Conservation (phyloP, 2,113 vertebrate genomes). For the Synchiropus splendidus region DNA sequence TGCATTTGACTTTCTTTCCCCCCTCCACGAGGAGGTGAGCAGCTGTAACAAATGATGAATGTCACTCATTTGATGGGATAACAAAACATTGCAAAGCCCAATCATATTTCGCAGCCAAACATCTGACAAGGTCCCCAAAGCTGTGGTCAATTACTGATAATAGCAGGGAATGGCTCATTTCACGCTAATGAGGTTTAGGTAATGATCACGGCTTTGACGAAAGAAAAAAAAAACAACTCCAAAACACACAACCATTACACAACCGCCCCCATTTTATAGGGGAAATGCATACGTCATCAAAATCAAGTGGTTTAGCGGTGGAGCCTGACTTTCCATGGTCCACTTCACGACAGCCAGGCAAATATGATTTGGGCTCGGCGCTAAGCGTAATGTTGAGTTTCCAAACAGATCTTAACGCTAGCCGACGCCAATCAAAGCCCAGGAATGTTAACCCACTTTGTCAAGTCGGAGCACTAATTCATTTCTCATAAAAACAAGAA, state of each 20-base stretch:
- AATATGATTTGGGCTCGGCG: no score
- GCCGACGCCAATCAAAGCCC: slow-evolving; percentile 28
- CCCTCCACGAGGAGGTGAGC: slow-evolving; percentile 13
- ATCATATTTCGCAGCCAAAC: slow-evolving; percentile 32
- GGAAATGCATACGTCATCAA: no score
- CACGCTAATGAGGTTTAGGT: slow-evolving; percentile 46
- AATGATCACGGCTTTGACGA: slow-evolving; percentile 46
- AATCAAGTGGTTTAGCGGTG: no score
- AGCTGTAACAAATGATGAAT: slow-evolving; percentile 55
- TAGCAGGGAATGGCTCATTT: slow-evolving; percentile 40
- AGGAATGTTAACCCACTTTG: slow-evolving; percentile 15
- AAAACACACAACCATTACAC: no score
- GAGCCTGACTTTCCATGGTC: neutral
- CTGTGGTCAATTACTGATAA: slow-evolving; percentile 48
- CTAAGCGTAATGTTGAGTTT: no score
- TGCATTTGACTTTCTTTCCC: no score
- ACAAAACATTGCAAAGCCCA: slow-evolving; percentile 40
- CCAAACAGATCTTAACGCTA: no score
- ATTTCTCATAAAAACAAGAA: slow-evolving; percentile 32
- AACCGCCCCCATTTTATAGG: no score
- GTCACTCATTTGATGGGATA: slow-evolving; percentile 38
- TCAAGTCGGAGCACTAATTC: slow-evolving; percentile 32
- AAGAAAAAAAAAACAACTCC: no score
- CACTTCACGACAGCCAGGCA: no score
- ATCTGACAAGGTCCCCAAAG: slow-evolving; percentile 17